Evolutionary conservation across 2,888 invertebrate genomes (phyloP).

Genomic region (Drosophila subsilvestris): DNA sequence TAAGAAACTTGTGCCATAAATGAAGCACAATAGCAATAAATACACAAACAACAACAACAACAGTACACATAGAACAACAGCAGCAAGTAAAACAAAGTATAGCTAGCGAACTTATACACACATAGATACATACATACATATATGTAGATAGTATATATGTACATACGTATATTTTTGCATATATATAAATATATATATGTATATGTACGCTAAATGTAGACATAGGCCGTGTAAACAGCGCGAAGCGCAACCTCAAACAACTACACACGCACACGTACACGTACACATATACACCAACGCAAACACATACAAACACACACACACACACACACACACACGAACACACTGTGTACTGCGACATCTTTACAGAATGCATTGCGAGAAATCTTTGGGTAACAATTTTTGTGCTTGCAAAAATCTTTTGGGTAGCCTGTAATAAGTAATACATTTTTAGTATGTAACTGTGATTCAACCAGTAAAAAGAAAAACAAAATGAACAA

Average conservation of each 20-base stretch:
- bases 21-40: conserved; percentile 53
- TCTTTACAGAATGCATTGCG: conserved; percentile 67
- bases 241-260: conserved; percentile 70
- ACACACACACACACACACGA: conserved; percentile 14
- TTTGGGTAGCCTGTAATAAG: conserved; percentile 70
- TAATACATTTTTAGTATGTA: conserved; percentile 79
- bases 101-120: conserved; percentile 50
- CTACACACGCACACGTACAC: conserved; percentile 31
- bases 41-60: conserved; percentile 38
- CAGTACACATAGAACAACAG: conserved; percentile 37
- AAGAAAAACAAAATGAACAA: conserved; percentile 38
- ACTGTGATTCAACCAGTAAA: conserved; percentile 71
- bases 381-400: conserved; percentile 64
- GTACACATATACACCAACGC: conserved; percentile 29
- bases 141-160: conserved; percentile 2
- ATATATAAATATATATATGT: conserved; percentile 26
- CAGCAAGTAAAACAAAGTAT: conserved; percentile 41
- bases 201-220: conserved; percentile 74
- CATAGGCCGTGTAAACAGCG: conserved; percentile 80
- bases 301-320: conserved; percentile 15
- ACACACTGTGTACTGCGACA: conserved; percentile 55
- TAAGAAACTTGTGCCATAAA: conserved; percentile 87
- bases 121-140: conserved; percentile 1
- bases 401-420: conserved; percentile 54
- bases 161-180: conserved; percentile 1